Evolutionary conservation across 2,797 vertebrate genomes (phyloP).

Genomic region (Pseudochirops cupreus): DNA sequence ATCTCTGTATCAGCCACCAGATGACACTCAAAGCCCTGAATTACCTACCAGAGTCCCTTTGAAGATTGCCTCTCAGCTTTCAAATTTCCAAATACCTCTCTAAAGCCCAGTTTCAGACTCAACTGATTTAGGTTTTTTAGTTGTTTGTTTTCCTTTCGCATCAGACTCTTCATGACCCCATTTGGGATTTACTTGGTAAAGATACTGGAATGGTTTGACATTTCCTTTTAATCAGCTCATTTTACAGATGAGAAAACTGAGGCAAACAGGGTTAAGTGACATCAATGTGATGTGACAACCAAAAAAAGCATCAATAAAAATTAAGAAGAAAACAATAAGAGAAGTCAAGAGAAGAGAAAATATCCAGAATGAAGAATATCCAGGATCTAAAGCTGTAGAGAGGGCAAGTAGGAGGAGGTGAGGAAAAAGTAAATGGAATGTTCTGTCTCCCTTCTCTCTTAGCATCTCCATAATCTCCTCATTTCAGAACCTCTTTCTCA

Average conservation of each 20-base stretch:
- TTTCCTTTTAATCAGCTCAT: background rate
- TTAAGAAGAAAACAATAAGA: background rate
- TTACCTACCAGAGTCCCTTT: background rate
- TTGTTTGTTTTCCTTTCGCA: background rate
- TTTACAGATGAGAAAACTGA: background rate
- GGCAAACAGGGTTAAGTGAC: background rate
- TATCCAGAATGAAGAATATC: background rate
- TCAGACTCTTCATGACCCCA: background rate
- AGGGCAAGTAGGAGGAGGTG: background rate
- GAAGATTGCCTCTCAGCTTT: background rate
- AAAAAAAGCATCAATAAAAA: background rate
- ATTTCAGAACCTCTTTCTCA: background rate
- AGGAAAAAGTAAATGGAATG: background rate
- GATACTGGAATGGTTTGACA: background rate
- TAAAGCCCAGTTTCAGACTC: background rate
- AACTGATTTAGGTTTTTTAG: background rate
- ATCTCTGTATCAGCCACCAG: background rate
- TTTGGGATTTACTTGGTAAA: background rate
- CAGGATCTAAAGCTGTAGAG: background rate
- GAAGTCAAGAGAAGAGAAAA: background rate
- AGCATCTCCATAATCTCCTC: background rate
- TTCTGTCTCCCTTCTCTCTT: background rate
- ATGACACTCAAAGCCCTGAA: background rate
- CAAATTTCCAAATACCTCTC: background rate
- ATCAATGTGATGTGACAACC: background rate